phyloP scores from a whole-genome alignment of 2,113 vertebrate genomes.

The Suricata suricatta region DNA sequence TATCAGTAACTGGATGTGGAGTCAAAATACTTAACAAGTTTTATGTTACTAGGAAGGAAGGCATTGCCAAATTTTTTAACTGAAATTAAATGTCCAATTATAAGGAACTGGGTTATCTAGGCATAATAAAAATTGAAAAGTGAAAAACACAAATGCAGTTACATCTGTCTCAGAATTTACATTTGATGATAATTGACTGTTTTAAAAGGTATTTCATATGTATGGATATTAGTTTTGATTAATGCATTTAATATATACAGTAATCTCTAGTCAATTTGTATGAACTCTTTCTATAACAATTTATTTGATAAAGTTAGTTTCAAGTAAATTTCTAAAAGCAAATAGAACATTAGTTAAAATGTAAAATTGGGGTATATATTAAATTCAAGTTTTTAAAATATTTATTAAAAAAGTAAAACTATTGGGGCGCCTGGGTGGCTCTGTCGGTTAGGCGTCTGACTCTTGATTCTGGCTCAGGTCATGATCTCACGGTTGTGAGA shows the following conservation, averaged over 20 bases:
- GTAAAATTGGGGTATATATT: conserved; percentile 42
- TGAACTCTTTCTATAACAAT: background rate
- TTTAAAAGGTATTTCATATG: background rate
- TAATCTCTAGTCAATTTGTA: background rate
- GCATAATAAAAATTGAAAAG: background rate
- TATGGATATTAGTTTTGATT: conserved; percentile 64
- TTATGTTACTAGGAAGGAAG: background rate
- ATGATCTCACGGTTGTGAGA: too few relatives aligned
- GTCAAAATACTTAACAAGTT: conserved; percentile 3
- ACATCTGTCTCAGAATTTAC: background rate
- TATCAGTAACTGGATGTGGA: conserved; percentile 34
- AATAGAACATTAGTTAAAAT: conserved; percentile 58
- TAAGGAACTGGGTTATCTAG: background rate
- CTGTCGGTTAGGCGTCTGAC: too few relatives aligned
- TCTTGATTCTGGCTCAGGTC: too few relatives aligned
- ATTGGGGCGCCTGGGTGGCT: too few relatives aligned
- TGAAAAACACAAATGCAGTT: background rate
- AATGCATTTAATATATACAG: background rate
- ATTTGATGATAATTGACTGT: background rate
- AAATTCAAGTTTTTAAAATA: conserved; percentile 70
- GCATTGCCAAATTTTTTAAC: background rate
- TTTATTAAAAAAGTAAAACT: conserved; percentile 73
- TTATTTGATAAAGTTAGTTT: conserved; percentile 68
- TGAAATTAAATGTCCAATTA: conserved; percentile 55
- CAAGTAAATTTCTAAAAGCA: conserved; percentile 67